Evolutionary conservation across 1,140 invertebrate genomes (phyloP).

Genomic region (Ostrea denselamellosa): DNA sequence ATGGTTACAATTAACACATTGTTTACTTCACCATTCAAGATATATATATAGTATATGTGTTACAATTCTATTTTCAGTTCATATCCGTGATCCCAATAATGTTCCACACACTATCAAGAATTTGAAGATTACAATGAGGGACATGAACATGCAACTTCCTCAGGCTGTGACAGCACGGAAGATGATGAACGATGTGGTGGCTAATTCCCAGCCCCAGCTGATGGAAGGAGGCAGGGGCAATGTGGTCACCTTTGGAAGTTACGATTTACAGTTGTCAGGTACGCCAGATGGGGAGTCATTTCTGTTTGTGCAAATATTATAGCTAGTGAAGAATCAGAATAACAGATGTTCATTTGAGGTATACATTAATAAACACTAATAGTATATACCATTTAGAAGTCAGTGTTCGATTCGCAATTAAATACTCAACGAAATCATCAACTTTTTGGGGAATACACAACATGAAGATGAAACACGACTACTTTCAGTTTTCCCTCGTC

Average conservation of each 20-base stretch:
- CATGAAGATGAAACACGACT: no score
- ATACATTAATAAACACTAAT: no score
- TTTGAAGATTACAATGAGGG: constrained; percentile 88
- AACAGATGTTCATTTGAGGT: no score
- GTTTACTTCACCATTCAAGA: no score
- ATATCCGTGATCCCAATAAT: constrained; percentile 91
- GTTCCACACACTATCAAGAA: constrained; percentile 86
- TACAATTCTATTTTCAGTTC: constrained; percentile 76
- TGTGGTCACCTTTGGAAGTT: constrained; percentile 73
- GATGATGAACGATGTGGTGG: constrained; percentile 92
- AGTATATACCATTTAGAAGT: no score
- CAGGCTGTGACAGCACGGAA: constrained; percentile 90
- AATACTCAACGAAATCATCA: no score
- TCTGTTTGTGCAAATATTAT: background rate
- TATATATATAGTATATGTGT: no score
- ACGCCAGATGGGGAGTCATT: constrained; percentile 49
- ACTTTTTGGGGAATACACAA: no score
- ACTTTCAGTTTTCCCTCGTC: no score
- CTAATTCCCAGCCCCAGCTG: constrained; percentile 83
- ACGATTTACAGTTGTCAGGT: constrained; percentile 77
- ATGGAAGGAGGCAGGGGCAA: constrained; percentile 76
- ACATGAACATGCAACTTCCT: constrained; percentile 89
- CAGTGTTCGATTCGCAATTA: no score
- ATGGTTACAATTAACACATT: no score
- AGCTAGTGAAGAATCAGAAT: background rate